Conservation (phyloP, 1,140 invertebrate genomes). For the Brachionus rotundiformis region DNA sequence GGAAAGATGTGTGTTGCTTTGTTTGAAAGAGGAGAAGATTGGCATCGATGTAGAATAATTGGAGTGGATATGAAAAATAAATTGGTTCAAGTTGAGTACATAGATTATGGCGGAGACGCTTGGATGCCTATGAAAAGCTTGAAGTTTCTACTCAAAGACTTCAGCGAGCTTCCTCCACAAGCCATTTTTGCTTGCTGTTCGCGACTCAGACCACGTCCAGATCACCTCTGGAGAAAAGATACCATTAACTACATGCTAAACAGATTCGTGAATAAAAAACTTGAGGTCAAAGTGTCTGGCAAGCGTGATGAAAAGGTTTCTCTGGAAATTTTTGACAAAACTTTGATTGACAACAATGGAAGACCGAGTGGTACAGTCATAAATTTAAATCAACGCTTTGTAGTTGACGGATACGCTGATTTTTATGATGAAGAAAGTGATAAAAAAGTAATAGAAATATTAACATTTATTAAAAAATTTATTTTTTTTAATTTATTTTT, state of each 20-base stretch:
- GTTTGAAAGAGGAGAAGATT: conserved; percentile 11
- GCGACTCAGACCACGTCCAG: not conserved
- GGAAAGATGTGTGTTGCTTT: conserved; percentile 31
- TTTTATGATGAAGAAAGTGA: conserved; percentile 10
- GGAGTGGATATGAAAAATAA: not conserved
- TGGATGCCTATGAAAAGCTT: conserved; percentile 11
- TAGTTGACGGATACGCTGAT: conserved; percentile 18
- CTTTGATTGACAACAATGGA: not conserved
- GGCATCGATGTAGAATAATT: conserved; percentile 29
- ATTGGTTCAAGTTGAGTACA: not conserved
- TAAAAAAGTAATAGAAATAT: not conserved
- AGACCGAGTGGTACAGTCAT: not conserved
- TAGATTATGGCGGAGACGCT: conserved; percentile 45
- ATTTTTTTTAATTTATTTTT: not conserved
- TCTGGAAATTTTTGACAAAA: not conserved
- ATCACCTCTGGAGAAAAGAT: conserved; percentile 37
- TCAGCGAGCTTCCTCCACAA: not conserved
- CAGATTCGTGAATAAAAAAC: not conserved
- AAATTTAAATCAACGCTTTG: conserved; percentile 3
- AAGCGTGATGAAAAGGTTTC: not conserved
- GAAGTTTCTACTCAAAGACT: conserved; percentile 37
- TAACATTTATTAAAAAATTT: too few relatives aligned
- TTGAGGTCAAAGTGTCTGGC: not conserved
- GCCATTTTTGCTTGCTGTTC: conserved; percentile 19
- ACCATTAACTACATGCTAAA: conserved; percentile 33